Conservation (phyloP, 2,888 invertebrate genomes). For the Horisme vitalbata region DNA sequence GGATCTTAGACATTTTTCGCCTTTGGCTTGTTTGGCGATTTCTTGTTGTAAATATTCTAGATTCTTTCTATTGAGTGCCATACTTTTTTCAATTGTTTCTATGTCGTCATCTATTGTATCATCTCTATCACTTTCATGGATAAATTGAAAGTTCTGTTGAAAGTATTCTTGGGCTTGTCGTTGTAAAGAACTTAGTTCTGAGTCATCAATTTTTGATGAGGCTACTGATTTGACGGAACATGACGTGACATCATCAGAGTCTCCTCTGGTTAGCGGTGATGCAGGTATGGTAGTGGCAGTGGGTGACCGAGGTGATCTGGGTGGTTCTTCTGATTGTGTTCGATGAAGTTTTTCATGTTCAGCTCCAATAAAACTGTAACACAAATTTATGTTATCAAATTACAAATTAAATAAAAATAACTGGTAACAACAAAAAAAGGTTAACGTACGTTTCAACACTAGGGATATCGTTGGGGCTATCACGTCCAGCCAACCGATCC, state of each 20-base stretch:
- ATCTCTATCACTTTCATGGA: conserved; percentile 79
- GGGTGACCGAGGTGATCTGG: conserved; percentile 87
- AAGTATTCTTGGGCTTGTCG: conserved; percentile 77
- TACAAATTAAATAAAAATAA: too few relatives aligned
- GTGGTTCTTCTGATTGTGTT: conserved; percentile 93
- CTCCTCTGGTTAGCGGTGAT: conserved; percentile 73
- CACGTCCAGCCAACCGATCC: conserved; percentile 61
- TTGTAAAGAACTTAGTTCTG: conserved; percentile 69
- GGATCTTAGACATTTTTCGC: conserved; percentile 64
- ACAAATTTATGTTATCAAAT: too few relatives aligned
- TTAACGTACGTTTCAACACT: conserved; percentile 63
- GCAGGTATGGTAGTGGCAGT: conserved; percentile 65
- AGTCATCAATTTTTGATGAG: conserved; percentile 70
- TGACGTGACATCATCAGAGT: conserved; percentile 72
- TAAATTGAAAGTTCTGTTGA: conserved; percentile 80
- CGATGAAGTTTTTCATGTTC: conserved; percentile 91
- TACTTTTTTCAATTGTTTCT: conserved; percentile 77
- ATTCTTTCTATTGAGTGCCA: conserved; percentile 77
- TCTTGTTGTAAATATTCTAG: conserved; percentile 79
- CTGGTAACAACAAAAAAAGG: neutral
- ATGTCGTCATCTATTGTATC: conserved; percentile 79
- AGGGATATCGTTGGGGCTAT: conserved; percentile 56
- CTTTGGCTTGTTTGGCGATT: conserved; percentile 75
- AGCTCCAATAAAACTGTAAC: conserved; percentile 61
- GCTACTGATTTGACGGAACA: conserved; percentile 71